phyloP scores from a whole-genome alignment of 2,113 vertebrate species.

The Tonatia bakeri region DNA sequence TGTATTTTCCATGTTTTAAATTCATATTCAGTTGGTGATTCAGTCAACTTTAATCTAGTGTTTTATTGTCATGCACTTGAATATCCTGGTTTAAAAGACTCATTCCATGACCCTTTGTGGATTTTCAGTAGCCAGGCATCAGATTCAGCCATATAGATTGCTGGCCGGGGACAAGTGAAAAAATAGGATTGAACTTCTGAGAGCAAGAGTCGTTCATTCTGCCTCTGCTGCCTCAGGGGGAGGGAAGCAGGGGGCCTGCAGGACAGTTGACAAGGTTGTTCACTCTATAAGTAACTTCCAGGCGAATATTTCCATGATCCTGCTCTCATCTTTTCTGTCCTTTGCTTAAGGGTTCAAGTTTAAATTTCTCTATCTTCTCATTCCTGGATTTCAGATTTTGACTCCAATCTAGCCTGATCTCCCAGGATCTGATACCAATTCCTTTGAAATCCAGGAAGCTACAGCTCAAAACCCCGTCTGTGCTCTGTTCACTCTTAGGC shows the following conservation, averaged over 20 bases:
- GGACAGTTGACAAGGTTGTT: background rate
- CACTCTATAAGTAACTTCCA: background rate
- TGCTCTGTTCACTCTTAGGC: background rate
- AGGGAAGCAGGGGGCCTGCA: no score
- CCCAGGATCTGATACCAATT: background rate
- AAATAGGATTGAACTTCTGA: background rate
- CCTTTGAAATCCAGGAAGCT: background rate
- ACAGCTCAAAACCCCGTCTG: background rate
- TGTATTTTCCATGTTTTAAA: background rate
- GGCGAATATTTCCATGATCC: background rate
- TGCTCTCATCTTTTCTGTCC: background rate
- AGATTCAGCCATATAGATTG: background rate
- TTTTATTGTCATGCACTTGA: background rate
- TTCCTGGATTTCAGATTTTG: background rate
- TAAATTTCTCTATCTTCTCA: background rate
- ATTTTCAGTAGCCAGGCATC: background rate
- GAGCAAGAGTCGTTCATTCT: background rate
- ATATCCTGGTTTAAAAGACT: background rate
- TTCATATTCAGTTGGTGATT: background rate
- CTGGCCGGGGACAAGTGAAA: fast-evolving
- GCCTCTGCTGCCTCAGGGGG: background rate
- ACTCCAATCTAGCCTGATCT: background rate
- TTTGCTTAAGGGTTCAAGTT: background rate
- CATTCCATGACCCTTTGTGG: background rate
- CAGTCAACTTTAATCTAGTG: background rate